A percentile compares a stretch with the other conserved stretches of the same genome.
Conservation (phyloP, 2,888 invertebrate genomes). For the Sepiola atlantica region DNA sequence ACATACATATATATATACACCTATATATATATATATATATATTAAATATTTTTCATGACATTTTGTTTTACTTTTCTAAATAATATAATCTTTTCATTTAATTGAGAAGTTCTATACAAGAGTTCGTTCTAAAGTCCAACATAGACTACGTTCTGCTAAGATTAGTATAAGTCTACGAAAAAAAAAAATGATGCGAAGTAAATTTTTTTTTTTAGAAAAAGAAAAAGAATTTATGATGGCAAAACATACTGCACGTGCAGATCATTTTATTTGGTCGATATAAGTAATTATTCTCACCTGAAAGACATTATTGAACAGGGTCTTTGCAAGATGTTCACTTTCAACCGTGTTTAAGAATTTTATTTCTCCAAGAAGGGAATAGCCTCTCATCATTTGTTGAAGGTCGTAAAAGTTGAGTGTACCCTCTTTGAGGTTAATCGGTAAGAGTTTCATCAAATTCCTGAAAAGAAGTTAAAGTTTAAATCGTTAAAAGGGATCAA, state of each 20-base stretch:
- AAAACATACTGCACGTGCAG: background rate
- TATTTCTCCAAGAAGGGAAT: constrained; percentile 61
- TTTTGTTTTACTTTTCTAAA: too few species aligned
- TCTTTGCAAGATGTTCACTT: constrained; percentile 52
- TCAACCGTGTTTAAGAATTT: constrained; percentile 56
- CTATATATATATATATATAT: too few species aligned
- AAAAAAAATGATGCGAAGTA: background rate
- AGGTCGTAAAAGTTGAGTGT: constrained; percentile 57
- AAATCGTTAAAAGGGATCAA: background rate
- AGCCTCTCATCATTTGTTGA: constrained; percentile 65
- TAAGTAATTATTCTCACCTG: constrained; percentile 51
- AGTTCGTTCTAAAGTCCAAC: too few species aligned
- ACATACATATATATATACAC: too few species aligned
- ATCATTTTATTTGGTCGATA: background rate
- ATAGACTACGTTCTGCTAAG: too few species aligned
- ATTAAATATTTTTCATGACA: too few species aligned
- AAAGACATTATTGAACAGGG: constrained; percentile 62
- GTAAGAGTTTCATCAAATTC: constrained; percentile 59
- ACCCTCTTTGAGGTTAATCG: constrained; percentile 56
- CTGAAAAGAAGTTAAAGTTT: constrained; percentile 51
- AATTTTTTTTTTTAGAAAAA: too few species aligned
- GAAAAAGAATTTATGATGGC: too few species aligned
- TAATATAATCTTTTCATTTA: too few species aligned
- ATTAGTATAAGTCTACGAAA: background rate
- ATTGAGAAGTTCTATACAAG: too few species aligned